Conservation (phyloP, 2,797 vertebrate species). For the Masticophis lateralis region DNA sequence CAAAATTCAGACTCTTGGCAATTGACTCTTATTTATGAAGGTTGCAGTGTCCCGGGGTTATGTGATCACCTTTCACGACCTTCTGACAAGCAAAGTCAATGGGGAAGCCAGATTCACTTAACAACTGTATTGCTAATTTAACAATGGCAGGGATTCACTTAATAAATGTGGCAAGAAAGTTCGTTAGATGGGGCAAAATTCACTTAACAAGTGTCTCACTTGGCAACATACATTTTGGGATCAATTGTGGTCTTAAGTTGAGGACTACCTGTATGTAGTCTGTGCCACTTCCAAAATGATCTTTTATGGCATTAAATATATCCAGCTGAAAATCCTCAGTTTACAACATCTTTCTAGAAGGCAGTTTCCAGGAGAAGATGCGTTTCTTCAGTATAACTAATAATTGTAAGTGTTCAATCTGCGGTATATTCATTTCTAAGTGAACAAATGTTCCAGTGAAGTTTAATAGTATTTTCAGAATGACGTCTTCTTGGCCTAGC, state of each 20-base stretch:
- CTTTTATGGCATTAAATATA: neutral
- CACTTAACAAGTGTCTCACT: no score
- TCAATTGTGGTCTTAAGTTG: no score
- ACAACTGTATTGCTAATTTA: neutral
- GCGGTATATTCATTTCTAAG: neutral
- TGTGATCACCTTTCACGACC: neutral
- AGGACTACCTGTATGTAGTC: no score
- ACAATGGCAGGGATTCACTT: neutral
- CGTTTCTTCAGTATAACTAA: neutral
- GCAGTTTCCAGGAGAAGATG: neutral
- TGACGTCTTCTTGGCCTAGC: neutral
- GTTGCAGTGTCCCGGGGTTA: neutral
- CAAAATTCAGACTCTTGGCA: neutral
- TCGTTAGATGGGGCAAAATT: no score
- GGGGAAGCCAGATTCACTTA: neutral
- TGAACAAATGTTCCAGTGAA: neutral
- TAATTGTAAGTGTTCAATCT: neutral
- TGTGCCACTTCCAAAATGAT: neutral
- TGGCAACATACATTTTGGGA: no score
- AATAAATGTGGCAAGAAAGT: no score
- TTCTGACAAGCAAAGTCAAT: neutral
- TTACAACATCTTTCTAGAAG: neutral
- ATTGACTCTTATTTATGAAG: neutral
- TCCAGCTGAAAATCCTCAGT: neutral
- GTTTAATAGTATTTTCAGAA: neutral